A percentile compares a stretch with the other conserved stretches of the same genome.
phyloP scores from a whole-genome alignment of 1,140 invertebrate genomes.

The Drosophila sechellia region DNA sequence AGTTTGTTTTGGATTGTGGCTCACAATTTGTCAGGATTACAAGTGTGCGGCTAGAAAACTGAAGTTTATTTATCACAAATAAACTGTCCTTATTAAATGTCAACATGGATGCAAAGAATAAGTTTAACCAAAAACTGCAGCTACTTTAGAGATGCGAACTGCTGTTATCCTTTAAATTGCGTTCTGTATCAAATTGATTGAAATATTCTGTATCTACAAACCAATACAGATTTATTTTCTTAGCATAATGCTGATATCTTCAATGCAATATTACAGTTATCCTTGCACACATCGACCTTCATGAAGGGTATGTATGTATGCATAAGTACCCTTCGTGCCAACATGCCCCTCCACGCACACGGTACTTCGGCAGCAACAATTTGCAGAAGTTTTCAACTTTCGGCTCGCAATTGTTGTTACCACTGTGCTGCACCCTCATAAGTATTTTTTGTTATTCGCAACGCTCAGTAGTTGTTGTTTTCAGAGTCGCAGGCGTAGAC shows the following conservation, averaged over 20 bases:
- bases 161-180: neutral
- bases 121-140: neutral
- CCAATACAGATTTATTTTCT: neutral
- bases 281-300: neutral
- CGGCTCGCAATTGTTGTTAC: slow-evolving; percentile 38
- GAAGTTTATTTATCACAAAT: slow-evolving; percentile 14
- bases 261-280: neutral
- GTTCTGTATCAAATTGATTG: neutral
- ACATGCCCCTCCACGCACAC: slow-evolving; percentile 27
- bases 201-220: neutral
- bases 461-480: neutral
- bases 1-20: slow-evolving; percentile 5
- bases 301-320: neutral
- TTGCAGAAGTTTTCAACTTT: slow-evolving; percentile 54
- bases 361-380: slow-evolving; percentile 27
- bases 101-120: neutral
- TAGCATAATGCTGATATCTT: neutral
- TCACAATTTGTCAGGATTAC: neutral
- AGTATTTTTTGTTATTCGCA: slow-evolving; percentile 42
- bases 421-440: neutral
- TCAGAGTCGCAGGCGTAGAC: slow-evolving; percentile 51
- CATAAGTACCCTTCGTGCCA: neutral
- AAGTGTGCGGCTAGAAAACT: slow-evolving; percentile 3
- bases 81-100: slow-evolving; percentile 15
- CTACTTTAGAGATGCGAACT: neutral